Conservation (phyloP, 2,888 invertebrate species). For the Koerneria pararmatus region DNA sequence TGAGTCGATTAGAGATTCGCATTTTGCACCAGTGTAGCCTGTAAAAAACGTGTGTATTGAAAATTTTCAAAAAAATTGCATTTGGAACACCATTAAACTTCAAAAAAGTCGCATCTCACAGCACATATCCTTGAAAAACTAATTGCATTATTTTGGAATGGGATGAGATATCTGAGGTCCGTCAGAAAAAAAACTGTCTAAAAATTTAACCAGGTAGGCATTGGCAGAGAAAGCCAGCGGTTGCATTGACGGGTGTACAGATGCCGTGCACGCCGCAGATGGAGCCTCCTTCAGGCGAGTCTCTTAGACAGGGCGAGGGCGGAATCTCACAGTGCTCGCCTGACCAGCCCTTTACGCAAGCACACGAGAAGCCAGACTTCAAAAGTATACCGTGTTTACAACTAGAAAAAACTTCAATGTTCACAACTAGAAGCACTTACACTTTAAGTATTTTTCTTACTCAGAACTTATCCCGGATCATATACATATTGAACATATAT, state of each 20-base stretch:
- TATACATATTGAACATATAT: too few relatives aligned
- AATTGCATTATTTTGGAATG: too few relatives aligned
- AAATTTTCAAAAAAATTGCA: too few relatives aligned
- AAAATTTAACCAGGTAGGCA: conserved; percentile 22
- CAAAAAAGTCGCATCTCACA: too few relatives aligned
- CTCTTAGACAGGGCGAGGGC: conserved; percentile 1
- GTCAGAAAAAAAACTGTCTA: background rate
- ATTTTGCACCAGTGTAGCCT: conserved; percentile 39
- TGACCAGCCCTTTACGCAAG: conserved; percentile 38
- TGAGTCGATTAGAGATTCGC: conserved; percentile 36
- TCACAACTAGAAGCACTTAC: conserved; percentile 20
- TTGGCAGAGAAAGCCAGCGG: conserved; percentile 21
- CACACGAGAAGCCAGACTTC: conserved; percentile 34
- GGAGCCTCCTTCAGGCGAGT: background rate
- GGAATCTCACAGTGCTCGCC: conserved; percentile 41
- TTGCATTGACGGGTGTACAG: conserved; percentile 9
- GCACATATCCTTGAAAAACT: too few relatives aligned
- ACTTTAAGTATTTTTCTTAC: too few relatives aligned
- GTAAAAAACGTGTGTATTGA: too few relatives aligned
- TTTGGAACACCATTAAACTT: too few relatives aligned
- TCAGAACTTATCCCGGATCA: too few relatives aligned
- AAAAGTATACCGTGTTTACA: background rate
- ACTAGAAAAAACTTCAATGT: conserved; percentile 6
- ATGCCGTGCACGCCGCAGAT: conserved; percentile 12
- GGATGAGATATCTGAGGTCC: too few relatives aligned